These are phyloP conservation scores for Petroica traversi DNA, from an alignment of 2,113 vertebrate genomes.

Conservation along the genomic window DNA sequence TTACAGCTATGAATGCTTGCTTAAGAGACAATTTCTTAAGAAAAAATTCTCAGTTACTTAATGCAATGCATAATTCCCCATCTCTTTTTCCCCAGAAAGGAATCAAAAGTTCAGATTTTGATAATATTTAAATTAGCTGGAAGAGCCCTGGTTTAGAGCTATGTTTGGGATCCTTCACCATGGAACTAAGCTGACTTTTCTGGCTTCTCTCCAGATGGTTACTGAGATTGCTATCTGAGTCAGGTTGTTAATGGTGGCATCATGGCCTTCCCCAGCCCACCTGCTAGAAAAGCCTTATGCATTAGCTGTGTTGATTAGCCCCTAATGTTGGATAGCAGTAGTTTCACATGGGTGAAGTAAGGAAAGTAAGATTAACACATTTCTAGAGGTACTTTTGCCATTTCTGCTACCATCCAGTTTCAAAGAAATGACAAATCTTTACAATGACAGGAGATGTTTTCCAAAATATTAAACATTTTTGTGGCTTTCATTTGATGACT, in stretches of 20 bases:
- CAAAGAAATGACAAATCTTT: constrained; percentile 19
- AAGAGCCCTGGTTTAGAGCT: background rate
- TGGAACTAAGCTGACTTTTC: background rate
- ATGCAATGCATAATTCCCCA: background rate
- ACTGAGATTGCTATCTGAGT: background rate
- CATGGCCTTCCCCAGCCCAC: background rate
- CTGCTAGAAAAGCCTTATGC: background rate
- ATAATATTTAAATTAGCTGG: background rate
- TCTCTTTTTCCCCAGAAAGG: background rate
- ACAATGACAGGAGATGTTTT: background rate
- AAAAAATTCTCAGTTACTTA: background rate
- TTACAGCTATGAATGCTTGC: background rate
- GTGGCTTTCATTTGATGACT: constrained; percentile 23
- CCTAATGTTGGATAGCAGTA: background rate
- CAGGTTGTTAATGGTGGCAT: background rate
- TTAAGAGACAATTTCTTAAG: background rate
- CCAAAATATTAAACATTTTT: constrained; percentile 38
- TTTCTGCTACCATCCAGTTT: background rate
- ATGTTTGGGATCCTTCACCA: background rate
- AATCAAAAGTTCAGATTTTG: background rate
- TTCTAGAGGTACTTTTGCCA: background rate
- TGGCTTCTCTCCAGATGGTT: background rate
- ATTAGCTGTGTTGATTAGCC: background rate
- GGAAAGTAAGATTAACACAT: background rate
- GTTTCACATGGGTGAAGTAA: background rate